Evolutionary conservation across 2,888 invertebrate genomes (phyloP).

Genomic region (Protophormia terraenovae): DNA sequence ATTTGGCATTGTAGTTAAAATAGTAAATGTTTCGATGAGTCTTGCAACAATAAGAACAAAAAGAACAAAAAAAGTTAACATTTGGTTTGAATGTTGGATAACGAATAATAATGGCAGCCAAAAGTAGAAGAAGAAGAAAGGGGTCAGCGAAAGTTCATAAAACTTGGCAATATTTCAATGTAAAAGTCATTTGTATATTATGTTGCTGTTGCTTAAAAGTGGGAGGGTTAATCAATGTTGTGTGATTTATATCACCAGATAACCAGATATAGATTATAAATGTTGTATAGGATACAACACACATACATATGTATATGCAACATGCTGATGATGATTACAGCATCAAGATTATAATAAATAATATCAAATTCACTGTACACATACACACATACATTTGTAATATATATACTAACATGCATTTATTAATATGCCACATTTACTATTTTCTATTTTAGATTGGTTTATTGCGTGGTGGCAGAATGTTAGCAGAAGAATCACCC

Average conservation of each 20-base stretch:
- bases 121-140: constrained; percentile 32
- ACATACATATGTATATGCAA: background rate
- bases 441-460: constrained; percentile 85
- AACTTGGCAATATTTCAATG: constrained; percentile 67
- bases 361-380: background rate
- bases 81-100: constrained; percentile 18
- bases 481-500: constrained; percentile 92
- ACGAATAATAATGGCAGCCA: constrained; percentile 21
- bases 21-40: constrained; percentile 22
- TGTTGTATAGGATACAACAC: background rate
- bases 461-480: constrained; percentile 90
- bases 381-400: background rate
- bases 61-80: constrained; percentile 32
- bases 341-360: constrained; percentile 18
- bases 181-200: constrained; percentile 56
- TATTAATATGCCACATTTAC: background rate
- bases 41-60: constrained; percentile 10
- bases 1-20: constrained; percentile 22
- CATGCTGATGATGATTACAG: background rate
- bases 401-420: background rate
- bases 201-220: constrained; percentile 53
- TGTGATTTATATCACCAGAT: constrained; percentile 60
- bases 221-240: constrained; percentile 66
- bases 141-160: constrained; percentile 65
- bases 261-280: background rate